These are phyloP conservation scores for Polyommatus icarus DNA, from an alignment of 2,888 invertebrate species.

Conservation along the genomic window DNA sequence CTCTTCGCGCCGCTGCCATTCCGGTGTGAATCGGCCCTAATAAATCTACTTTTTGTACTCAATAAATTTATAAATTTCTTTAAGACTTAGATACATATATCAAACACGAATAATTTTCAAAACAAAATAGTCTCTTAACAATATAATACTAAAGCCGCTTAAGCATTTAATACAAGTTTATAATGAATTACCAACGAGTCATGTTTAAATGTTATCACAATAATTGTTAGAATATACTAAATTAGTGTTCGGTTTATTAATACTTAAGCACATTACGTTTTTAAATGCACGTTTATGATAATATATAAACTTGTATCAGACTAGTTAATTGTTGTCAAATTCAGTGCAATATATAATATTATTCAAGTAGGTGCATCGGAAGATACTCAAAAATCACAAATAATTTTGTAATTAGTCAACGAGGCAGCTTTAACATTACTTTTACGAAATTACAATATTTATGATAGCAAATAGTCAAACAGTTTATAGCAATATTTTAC, in stretches of 20 bases:
- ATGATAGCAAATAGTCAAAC: neutral
- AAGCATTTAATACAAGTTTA: neutral
- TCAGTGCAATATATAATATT: slow-evolving; percentile 1
- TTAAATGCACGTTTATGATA: slow-evolving; percentile 8
- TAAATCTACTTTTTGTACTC: slow-evolving; percentile 13
- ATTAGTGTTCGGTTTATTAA: neutral
- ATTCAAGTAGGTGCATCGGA: neutral
- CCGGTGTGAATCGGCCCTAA: no score
- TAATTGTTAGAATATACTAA: slow-evolving; percentile 1
- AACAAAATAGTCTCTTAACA: neutral
- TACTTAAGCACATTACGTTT: slow-evolving; percentile 5
- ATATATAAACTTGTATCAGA: slow-evolving; percentile 9
- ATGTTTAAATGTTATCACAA: slow-evolving; percentile 17
- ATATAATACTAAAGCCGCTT: neutral
- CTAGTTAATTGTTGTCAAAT: neutral
- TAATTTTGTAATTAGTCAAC: neutral
- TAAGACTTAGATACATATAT: neutral
- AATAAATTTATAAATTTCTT: neutral
- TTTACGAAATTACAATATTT: neutral
- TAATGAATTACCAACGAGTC: neutral
- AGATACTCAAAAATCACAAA: neutral
- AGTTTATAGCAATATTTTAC: neutral
- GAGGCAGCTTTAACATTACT: neutral
- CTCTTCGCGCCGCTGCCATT: no score
- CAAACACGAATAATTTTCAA: slow-evolving; percentile 2